Evolutionary conservation across 1,140 invertebrate genomes (phyloP).

Genomic region (Mamestra configurata): DNA sequence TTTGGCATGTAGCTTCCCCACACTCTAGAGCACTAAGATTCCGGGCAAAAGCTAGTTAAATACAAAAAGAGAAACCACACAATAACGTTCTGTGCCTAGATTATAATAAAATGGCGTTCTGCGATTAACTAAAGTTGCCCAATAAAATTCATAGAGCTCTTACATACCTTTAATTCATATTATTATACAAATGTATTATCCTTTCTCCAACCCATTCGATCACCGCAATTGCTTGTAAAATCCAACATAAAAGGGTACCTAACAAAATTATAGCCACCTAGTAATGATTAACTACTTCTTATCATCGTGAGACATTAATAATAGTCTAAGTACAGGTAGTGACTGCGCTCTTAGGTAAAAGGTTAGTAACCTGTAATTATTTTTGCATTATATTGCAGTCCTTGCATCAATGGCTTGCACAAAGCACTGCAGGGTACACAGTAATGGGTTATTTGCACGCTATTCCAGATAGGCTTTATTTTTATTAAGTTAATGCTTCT

Average conservation of each 20-base stretch:
- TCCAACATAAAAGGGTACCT: not conserved
- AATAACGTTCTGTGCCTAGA: too few relatives aligned
- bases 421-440: not conserved
- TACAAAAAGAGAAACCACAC: too few relatives aligned
- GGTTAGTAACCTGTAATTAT: constrained; percentile 29
- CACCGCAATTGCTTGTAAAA: not conserved
- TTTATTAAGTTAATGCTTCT: too few relatives aligned
- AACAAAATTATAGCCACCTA: not conserved
- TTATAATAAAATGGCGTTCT: too few relatives aligned
- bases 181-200: too few relatives aligned
- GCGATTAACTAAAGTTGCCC: too few relatives aligned
- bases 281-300: constrained; percentile 28
- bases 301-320: constrained; percentile 30
- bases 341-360: constrained; percentile 1
- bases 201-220: not conserved
- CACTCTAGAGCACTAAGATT: too few relatives aligned
- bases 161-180: too few relatives aligned
- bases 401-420: constrained; percentile 18
- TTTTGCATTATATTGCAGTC: constrained; percentile 10
- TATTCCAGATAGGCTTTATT: not conserved
- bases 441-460: constrained; percentile 3
- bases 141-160: too few relatives aligned
- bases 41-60: too few relatives aligned
- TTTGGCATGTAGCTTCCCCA: too few relatives aligned
- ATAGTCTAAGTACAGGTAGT: not conserved